Conservation (phyloP, 2,113 vertebrate species). For the Nematolebias whitei region DNA sequence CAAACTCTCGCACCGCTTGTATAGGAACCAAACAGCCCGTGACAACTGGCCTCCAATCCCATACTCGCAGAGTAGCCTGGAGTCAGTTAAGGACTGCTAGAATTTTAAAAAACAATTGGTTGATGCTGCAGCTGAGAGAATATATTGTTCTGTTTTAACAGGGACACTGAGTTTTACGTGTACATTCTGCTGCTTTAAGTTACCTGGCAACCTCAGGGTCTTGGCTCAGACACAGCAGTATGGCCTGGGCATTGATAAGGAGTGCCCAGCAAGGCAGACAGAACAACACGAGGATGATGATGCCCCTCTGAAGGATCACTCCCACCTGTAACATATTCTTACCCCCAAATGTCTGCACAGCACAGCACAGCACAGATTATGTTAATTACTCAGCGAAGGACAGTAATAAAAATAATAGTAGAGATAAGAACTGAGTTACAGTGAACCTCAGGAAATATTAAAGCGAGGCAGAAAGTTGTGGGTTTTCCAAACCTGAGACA, state of each 20-base stretch:
- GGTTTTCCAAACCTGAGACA: conserved; percentile 85
- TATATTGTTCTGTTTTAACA: not conserved
- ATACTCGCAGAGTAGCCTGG: no score
- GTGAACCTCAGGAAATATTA: not conserved
- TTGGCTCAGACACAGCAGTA: conserved; percentile 86
- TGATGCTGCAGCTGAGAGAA: not conserved
- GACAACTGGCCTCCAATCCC: no score
- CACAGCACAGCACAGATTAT: conserved; percentile 22
- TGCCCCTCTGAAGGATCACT: conserved; percentile 86
- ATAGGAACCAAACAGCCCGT: no score
- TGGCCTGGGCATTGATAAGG: conserved; percentile 85
- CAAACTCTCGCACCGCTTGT: no score
- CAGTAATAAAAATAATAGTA: not conserved
- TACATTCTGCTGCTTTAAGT: not conserved
- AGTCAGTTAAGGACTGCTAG: no score
- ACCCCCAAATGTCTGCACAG: conserved; percentile 85
- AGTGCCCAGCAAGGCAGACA: conserved; percentile 92
- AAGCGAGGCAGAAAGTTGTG: not conserved
- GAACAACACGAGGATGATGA: conserved; percentile 87
- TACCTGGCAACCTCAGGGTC: conserved; percentile 87
- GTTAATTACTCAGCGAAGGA: conserved; percentile 16
- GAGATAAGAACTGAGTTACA: not conserved
- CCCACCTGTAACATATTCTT: conserved; percentile 80
- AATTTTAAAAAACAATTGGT: no score
- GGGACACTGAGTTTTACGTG: not conserved